These are phyloP conservation scores for Macrochelys suwanniensis DNA, from an alignment of 2,797 vertebrate genomes.

Conservation along the genomic window DNA sequence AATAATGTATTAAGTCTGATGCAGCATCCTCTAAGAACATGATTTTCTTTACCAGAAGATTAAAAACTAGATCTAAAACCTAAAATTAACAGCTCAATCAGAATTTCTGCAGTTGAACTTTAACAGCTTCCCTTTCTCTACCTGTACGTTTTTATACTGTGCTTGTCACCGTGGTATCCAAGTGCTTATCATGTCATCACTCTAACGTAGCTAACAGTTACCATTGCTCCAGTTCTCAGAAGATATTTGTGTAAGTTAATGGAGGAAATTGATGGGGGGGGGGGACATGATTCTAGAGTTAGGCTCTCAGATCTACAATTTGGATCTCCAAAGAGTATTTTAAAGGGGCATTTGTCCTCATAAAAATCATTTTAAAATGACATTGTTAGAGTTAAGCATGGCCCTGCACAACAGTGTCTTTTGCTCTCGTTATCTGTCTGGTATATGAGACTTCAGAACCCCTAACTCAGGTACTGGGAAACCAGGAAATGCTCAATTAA, in stretches of 20 bases:
- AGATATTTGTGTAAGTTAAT: constrained; percentile 47
- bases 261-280: constrained; percentile 32
- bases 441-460: too few relatives aligned
- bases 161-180: constrained; percentile 21
- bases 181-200: too few relatives aligned
- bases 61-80: constrained; percentile 41
- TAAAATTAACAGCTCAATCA: too few relatives aligned
- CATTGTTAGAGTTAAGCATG: too few relatives aligned
- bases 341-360: constrained; percentile 67
- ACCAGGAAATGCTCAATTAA: too few relatives aligned
- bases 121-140: too few relatives aligned
- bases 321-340: constrained; percentile 63
- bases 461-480: too few relatives aligned
- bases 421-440: too few relatives aligned
- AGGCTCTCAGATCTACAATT: constrained; percentile 48
- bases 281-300: neutral
- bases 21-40: neutral
- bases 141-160: constrained; percentile 2
- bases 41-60: constrained; percentile 47
- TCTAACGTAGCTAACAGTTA: too few relatives aligned
- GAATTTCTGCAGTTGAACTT: too few relatives aligned
- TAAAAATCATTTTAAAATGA: too few relatives aligned
- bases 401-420: too few relatives aligned
- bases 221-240: neutral
- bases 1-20: neutral